These are phyloP conservation scores for Metaphire vulgaris DNA, from an alignment of 1,140 invertebrate genomes.

Conservation along the genomic window DNA sequence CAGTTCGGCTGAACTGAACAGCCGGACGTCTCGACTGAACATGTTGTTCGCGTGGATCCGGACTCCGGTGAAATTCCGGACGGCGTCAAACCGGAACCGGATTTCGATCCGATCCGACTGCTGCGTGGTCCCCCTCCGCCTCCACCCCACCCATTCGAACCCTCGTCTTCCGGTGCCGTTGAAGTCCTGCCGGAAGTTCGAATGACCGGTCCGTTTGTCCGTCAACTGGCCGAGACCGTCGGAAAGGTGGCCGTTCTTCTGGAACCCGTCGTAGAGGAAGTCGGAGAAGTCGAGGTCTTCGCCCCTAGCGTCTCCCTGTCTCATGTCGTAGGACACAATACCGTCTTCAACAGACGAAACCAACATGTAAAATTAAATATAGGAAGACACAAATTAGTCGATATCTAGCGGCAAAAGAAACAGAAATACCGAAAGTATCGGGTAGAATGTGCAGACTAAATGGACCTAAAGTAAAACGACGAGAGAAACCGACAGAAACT, in stretches of 20 bases:
- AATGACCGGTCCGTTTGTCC: constrained; percentile 65
- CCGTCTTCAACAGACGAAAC: constrained; percentile 46
- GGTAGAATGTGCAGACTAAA: too few relatives aligned
- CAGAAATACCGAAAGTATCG: too few relatives aligned
- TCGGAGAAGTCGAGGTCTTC: constrained; percentile 77
- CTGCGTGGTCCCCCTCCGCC: constrained; percentile 44
- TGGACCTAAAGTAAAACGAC: too few relatives aligned
- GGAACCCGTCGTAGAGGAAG: constrained; percentile 76
- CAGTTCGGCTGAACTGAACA: constrained; percentile 60
- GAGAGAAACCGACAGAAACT: too few relatives aligned
- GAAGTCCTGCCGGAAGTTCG: constrained; percentile 67
- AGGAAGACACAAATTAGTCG: too few relatives aligned
- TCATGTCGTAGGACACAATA: constrained; percentile 72
- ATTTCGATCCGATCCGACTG: constrained; percentile 38
- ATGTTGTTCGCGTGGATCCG: constrained; percentile 73
- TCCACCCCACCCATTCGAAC: constrained; percentile 69
- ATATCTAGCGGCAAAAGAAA: too few relatives aligned
- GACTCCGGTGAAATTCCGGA: constrained; percentile 76
- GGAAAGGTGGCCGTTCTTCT: constrained; percentile 50
- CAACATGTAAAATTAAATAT: too few relatives aligned
- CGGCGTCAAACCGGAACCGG: constrained; percentile 76
- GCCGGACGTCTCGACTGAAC: constrained; percentile 62
- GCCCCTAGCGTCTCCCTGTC: constrained; percentile 68
- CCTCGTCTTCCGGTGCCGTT: constrained; percentile 61
- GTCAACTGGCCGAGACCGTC: constrained; percentile 79